Evolutionary conservation across 2,797 vertebrate species (phyloP), one percentile per base, ranked within the genome.

Genomic region (Meda fulgida): DNA sequence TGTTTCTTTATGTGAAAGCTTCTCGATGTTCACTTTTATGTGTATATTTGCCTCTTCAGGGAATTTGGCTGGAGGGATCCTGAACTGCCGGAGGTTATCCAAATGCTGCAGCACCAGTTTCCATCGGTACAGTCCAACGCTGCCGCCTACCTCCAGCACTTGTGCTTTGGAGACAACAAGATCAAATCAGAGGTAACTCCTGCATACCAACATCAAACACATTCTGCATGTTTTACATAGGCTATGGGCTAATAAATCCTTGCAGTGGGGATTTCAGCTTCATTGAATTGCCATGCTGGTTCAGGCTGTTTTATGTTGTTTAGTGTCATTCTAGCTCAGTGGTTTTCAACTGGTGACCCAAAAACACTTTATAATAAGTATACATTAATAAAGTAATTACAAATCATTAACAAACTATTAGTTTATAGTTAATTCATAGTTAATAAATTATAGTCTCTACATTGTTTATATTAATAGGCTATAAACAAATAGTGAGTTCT

Each of bases 31-130:
- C 67, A 80, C 79, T n/a, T 80, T 34, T 87, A 21, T 81, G 71
- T 58, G 60, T 77, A 91, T 90, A 89, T 82, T 67, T 87, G 7
- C 78, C 55, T 85, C 60, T 89, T 92, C 92, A 99, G 98, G 95
- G 98, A 99, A 92, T 99, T 99, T 89, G 98, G 98, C 91, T 99
- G 98, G 98, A 96, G 98, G 94, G 98, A 99, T 94, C 98, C 98
- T 0, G 98, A 99, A 91, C 96, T 99, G 92, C 98, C 98, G 21
- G 98, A 99, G 92, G 98, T 99, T 90, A 99, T 99, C 92, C 98
- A 99, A 94, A 99, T 99, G 98, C 93, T 99, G 87, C 98, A 99
- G 84, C 98, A 99, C 90, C 98, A 99, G 38, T 99, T 99, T 90
- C 98, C 98, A 58, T 99, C 98, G 0, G 98, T 99, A 88, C 98